A percentile compares a stretch with the other conserved stretches of the same genome.
phyloP scores from a whole-genome alignment of 2,797 vertebrate species.

The Anomalospiza imberbis region DNA sequence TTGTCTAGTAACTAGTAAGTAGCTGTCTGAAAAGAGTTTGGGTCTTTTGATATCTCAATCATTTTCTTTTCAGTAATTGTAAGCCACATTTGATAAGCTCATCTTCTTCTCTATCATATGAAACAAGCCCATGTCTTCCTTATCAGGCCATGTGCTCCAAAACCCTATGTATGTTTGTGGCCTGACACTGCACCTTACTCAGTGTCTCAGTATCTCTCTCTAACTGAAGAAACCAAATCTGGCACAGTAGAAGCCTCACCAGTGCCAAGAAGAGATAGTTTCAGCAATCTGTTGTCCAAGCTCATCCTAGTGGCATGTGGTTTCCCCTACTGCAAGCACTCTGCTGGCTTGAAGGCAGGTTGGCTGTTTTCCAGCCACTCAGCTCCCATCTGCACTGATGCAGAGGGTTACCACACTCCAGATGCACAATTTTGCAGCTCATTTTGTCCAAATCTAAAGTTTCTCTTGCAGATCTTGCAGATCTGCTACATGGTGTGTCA shows the following conservation, averaged over 20 bases:
- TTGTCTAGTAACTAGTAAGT: neutral
- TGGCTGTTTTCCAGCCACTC: neutral
- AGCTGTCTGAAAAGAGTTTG: neutral
- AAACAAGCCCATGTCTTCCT: neutral
- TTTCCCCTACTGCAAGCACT: neutral
- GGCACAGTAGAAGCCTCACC: neutral
- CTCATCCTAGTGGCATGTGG: neutral
- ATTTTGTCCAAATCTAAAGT: neutral
- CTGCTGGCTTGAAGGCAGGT: neutral
- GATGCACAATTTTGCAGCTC: neutral
- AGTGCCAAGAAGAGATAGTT: neutral
- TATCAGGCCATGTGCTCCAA: neutral
- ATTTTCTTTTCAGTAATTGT: neutral
- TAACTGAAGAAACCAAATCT: neutral
- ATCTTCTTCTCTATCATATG: neutral
- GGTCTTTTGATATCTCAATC: neutral
- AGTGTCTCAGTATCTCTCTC: neutral
- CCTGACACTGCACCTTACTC: neutral
- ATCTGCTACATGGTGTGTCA: rapidly evolving
- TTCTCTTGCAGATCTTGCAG: neutral
- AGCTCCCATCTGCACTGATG: neutral
- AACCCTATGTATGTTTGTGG: neutral
- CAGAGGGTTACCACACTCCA: neutral
- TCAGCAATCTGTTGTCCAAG: neutral
- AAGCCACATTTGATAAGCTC: neutral